Evolutionary conservation across 2,113 vertebrate species (phyloP).

Genomic region (Elephantulus edwardii): DNA sequence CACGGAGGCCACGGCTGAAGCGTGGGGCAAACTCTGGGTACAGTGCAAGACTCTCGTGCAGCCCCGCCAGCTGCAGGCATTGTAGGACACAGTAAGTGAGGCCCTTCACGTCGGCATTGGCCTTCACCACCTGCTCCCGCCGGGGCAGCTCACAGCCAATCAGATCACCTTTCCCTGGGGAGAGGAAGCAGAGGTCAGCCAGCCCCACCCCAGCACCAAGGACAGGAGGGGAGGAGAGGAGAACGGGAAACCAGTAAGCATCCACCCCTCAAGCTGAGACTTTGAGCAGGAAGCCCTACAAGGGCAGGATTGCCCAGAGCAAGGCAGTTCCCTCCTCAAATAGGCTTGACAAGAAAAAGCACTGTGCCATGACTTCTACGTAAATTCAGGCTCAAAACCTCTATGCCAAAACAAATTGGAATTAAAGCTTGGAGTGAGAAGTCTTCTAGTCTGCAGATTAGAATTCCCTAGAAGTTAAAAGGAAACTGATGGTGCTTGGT

Average conservation of each 20-base stretch:
- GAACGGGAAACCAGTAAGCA: neutral
- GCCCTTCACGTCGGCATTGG: conserved; percentile 80
- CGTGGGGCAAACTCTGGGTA: conserved; percentile 82
- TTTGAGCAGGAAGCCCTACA: neutral
- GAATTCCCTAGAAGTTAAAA: neutral
- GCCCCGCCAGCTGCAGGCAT: conserved; percentile 79
- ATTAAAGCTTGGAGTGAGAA: neutral
- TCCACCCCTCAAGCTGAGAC: neutral
- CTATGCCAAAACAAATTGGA: neutral
- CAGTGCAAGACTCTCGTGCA: conserved; percentile 78
- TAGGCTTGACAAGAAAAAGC: neutral
- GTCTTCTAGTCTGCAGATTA: neutral
- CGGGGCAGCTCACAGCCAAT: conserved; percentile 81
- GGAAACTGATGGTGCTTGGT: neutral
- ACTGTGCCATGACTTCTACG: too few species aligned
- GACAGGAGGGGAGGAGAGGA: neutral
- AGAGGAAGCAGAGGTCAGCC: conserved; percentile 23
- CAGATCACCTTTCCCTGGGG: conserved; percentile 82
- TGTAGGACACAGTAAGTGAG: conserved; percentile 84
- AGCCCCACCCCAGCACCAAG: neutral
- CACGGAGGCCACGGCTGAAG: conserved; percentile 80
- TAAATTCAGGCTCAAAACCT: neutral
- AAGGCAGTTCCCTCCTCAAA: neutral
- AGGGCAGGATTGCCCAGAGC: neutral
- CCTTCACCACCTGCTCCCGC: conserved; percentile 77